Percentiles rank a stretch among this genome's conserved stretches.
phyloP scores from a whole-genome alignment of 2,888 invertebrate species.

The Cartodere bifasciata region DNA sequence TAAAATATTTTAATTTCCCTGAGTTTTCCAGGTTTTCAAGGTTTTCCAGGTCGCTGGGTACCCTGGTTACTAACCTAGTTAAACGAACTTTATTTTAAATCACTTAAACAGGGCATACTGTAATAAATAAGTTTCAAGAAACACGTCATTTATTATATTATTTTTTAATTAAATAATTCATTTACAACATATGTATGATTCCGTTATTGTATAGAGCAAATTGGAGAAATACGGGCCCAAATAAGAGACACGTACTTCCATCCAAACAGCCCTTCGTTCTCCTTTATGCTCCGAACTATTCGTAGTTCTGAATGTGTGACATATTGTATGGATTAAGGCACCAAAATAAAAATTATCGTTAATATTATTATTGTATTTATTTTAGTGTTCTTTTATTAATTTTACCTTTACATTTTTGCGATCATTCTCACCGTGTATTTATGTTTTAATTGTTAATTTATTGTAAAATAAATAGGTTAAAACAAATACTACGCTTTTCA shows the following conservation, averaged over 20 bases:
- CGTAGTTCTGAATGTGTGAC: slow-evolving; percentile 32
- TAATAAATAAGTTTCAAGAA: no score
- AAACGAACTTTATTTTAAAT: no score
- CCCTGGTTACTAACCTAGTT: no score
- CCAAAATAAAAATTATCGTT: slow-evolving; percentile 51
- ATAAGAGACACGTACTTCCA: slow-evolving; percentile 37
- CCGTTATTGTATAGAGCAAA: no score
- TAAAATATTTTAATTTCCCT: no score
- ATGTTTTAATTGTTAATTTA: slow-evolving; percentile 31
- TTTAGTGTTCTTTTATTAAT: slow-evolving; percentile 20
- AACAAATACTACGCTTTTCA: background rate
- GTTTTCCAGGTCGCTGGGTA: no score
- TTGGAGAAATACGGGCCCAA: slow-evolving; percentile 6
- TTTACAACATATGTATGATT: slow-evolving; percentile 27
- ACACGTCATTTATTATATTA: no score
- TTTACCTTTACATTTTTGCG: slow-evolving; percentile 19
- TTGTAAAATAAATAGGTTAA: slow-evolving; percentile 26
- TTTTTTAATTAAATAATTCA: no score
- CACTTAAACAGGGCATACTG: no score
- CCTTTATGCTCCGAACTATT: slow-evolving; percentile 22
- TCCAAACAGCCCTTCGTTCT: slow-evolving; percentile 30
- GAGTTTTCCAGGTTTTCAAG: no score
- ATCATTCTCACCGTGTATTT: slow-evolving; percentile 25
- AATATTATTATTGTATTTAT: slow-evolving; percentile 42
- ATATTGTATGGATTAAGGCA: slow-evolving; percentile 37